Conservation (phyloP, 2,888 invertebrate species). For the Mylabris sibirica region DNA sequence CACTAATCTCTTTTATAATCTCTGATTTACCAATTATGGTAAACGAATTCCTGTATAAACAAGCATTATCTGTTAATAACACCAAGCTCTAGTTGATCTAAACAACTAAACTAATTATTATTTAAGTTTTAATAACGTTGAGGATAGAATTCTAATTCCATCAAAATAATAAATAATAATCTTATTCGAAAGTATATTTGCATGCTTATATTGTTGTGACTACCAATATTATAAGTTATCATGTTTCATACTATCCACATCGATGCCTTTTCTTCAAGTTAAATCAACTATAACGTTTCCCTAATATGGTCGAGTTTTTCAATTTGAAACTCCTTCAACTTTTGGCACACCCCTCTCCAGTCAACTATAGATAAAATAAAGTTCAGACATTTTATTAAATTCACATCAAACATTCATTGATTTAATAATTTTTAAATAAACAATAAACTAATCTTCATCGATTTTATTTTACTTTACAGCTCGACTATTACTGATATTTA, state of each 20-base stretch:
- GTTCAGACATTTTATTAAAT: background rate
- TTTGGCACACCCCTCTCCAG: background rate
- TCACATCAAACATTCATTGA: background rate
- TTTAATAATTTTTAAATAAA: background rate
- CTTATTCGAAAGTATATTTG: background rate
- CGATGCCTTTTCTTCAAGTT: background rate
- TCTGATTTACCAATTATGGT: background rate
- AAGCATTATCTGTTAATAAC: background rate
- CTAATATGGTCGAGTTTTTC: background rate
- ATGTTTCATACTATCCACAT: slow-evolving; percentile 3
- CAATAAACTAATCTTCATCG: background rate
- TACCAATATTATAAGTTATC: background rate
- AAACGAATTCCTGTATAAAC: background rate
- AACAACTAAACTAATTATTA: background rate
- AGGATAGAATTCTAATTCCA: background rate
- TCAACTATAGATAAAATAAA: background rate
- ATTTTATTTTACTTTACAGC: no score
- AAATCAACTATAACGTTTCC: background rate
- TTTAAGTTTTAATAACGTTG: background rate
- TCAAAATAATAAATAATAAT: slow-evolving; percentile 3
- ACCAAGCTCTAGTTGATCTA: background rate
- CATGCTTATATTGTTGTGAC: background rate
- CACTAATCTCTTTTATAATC: background rate
- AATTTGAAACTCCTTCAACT: background rate
- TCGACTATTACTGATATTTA: no score